A percentile compares a stretch with the other conserved stretches of the same genome.
These are phyloP conservation scores for Drosophila ercepeae DNA, from an alignment of 1,140 invertebrate species.

Conservation along the genomic window DNA sequence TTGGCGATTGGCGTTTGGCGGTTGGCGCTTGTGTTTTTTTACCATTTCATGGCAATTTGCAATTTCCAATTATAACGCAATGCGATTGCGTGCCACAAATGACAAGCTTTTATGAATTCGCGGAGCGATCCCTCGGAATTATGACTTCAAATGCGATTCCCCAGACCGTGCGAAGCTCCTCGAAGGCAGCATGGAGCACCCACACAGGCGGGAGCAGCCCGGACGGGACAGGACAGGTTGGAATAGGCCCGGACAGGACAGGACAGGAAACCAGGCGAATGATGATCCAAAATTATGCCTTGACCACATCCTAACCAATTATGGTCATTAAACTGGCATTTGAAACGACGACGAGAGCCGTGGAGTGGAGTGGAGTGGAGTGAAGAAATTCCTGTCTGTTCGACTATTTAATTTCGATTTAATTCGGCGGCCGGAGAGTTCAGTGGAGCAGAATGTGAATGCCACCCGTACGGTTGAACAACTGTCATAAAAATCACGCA, in stretches of 20 bases:
- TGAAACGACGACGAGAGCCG: slow-evolving; percentile 43
- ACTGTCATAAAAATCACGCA: slow-evolving; percentile 83
- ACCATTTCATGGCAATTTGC: slow-evolving; percentile 64
- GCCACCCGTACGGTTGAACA: slow-evolving; percentile 53
- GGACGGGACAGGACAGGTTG: not conserved
- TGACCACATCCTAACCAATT: slow-evolving; percentile 60
- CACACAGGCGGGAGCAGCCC: slow-evolving; percentile 31
- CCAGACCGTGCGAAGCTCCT: slow-evolving; percentile 6
- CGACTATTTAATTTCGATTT: slow-evolving; percentile 76
- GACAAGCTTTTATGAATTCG: slow-evolving; percentile 77
- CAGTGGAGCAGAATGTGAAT: slow-evolving; percentile 65
- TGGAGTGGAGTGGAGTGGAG: not conserved
- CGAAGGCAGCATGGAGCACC: slow-evolving; percentile 28
- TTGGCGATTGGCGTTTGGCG: too few species aligned
- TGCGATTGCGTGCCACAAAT: slow-evolving; percentile 76
- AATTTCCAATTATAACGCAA: slow-evolving; percentile 80
- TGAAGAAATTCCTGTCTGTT: slow-evolving; percentile 8
- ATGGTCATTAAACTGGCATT: slow-evolving; percentile 79
- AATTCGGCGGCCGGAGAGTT: slow-evolving; percentile 44
- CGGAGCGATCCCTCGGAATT: slow-evolving; percentile 67
- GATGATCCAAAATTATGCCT: slow-evolving; percentile 70
- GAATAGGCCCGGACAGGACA: not conserved
- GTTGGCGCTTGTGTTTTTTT: slow-evolving; percentile 3
- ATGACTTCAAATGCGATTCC: slow-evolving; percentile 64
- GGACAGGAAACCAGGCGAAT: slow-evolving; percentile 59